Percentiles rank a stretch among this genome's conserved stretches.
Evolutionary conservation across 2,888 invertebrate species (phyloP).

Genomic region (Psylliodes chrysocephalus): DNA sequence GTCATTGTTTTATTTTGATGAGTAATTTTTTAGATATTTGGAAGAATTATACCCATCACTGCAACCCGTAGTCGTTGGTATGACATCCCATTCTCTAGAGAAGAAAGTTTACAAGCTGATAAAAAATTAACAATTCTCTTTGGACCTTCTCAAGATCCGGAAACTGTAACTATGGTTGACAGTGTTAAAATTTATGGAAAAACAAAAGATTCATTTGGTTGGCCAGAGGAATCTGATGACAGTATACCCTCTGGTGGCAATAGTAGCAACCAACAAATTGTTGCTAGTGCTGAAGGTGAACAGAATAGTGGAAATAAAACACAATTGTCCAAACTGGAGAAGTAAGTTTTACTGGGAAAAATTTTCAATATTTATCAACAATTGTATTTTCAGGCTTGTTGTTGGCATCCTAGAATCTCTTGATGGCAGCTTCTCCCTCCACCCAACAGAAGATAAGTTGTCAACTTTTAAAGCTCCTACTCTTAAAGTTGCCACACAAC

Average conservation of each 20-base stretch:
- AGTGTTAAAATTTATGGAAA: constrained; percentile 92
- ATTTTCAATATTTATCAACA: not conserved
- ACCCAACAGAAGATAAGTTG: constrained; percentile 66
- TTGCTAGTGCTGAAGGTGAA: constrained; percentile 59
- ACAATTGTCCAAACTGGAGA: constrained; percentile 71
- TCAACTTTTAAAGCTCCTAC: constrained; percentile 67
- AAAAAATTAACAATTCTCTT: constrained; percentile 87
- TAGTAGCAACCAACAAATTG: constrained; percentile 43
- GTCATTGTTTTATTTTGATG: not conserved
- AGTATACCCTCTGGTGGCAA: constrained; percentile 49
- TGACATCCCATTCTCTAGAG: constrained; percentile 92
- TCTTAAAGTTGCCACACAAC: constrained; percentile 72
- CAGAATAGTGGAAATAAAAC: constrained; percentile 60
- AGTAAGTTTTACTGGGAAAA: constrained; percentile 55
- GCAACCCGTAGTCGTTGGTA: constrained; percentile 87
- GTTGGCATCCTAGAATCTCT: constrained; percentile 77
- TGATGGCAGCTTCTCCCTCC: constrained; percentile 74
- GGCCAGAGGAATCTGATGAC: constrained; percentile 96
- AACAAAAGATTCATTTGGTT: constrained; percentile 94
- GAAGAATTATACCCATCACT: constrained; percentile 53
- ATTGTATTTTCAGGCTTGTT: constrained; percentile 67
- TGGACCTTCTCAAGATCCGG: constrained; percentile 86
- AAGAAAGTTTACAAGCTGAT: constrained; percentile 92
- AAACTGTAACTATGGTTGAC: constrained; percentile 92
- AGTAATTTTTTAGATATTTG: constrained; percentile 48